Evolutionary conservation across 1,140 invertebrate species (phyloP).

Genomic region (Calephelis nemesis): DNA sequence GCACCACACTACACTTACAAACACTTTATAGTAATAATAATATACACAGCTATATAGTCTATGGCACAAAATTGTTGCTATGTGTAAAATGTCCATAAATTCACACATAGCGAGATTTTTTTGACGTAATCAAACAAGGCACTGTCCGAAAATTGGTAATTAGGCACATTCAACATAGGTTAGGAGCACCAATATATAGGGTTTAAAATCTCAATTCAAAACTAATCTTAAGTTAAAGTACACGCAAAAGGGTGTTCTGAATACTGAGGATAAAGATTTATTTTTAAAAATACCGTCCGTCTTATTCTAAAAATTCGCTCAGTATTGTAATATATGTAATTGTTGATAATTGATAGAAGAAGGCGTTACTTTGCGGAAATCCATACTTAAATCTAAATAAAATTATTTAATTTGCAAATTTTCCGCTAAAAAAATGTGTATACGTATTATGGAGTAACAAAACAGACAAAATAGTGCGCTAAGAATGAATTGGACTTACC

Average conservation of each 20-base stretch:
- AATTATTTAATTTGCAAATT: no score
- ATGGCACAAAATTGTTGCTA: slow-evolving; percentile 11
- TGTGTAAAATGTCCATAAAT: not conserved
- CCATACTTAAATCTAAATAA: no score
- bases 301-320: no score
- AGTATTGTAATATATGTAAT: not conserved
- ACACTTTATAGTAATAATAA: slow-evolving; percentile 2
- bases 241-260: no score
- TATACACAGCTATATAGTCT: slow-evolving; percentile 25
- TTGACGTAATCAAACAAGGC: not conserved
- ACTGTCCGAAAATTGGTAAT: slow-evolving; percentile 13
- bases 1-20: slow-evolving; percentile 28
- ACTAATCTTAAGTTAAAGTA: not conserved
- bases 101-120: not conserved
- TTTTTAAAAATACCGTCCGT: no score
- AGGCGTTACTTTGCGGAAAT: no score
- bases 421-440: no score
- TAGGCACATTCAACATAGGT: slow-evolving; percentile 22
- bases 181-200: slow-evolving; percentile 23
- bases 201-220: slow-evolving; percentile 9
- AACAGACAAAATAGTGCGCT: no score
- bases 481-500: no score
- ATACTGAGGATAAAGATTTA: no score
- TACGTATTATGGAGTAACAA: no score
- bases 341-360: no score